Evolutionary conservation across 1,140 invertebrate species (phyloP).

Genomic region (Pachyrhynchus sulphureomaculatus): DNA sequence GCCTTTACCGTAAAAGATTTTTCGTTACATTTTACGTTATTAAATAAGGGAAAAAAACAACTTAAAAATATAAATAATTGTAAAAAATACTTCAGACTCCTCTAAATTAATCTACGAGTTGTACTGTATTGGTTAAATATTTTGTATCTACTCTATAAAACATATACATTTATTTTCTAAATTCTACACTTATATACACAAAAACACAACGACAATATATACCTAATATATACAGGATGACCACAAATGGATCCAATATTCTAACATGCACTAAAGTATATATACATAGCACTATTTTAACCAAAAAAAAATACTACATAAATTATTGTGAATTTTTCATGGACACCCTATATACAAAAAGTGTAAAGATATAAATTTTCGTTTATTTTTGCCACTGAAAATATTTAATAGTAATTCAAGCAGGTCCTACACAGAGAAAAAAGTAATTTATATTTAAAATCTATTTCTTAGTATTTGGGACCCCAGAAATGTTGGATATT

Average conservation of each 20-base stretch:
- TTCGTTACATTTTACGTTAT: too few species aligned
- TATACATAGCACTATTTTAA: not conserved
- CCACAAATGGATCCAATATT: conserved; percentile 2
- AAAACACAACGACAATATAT: not conserved
- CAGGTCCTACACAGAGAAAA: too few species aligned
- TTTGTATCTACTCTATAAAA: conserved; percentile 1
- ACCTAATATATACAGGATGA: conserved; percentile 12
- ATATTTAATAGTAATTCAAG: too few species aligned
- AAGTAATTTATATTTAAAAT: too few species aligned
- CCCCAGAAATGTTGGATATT: too few species aligned
- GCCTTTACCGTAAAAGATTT: too few species aligned
- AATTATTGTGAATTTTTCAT: not conserved
- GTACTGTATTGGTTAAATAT: conserved; percentile 12
- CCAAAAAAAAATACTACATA: not conserved
- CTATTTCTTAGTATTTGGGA: too few species aligned
- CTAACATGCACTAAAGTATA: not conserved
- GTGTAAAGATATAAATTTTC: too few species aligned
- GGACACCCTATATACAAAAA: conserved; percentile 9
- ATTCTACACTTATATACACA: conserved; percentile 14
- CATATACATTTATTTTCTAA: not conserved
- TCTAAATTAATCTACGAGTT: not conserved
- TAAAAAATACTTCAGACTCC: too few species aligned
- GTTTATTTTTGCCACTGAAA: too few species aligned
- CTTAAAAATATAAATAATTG: too few species aligned
- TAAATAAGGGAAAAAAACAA: too few species aligned